A percentile compares a stretch with the other conserved stretches of the same genome.
Conservation (phyloP, 1,140 invertebrate genomes). For the Megathymus violae region DNA sequence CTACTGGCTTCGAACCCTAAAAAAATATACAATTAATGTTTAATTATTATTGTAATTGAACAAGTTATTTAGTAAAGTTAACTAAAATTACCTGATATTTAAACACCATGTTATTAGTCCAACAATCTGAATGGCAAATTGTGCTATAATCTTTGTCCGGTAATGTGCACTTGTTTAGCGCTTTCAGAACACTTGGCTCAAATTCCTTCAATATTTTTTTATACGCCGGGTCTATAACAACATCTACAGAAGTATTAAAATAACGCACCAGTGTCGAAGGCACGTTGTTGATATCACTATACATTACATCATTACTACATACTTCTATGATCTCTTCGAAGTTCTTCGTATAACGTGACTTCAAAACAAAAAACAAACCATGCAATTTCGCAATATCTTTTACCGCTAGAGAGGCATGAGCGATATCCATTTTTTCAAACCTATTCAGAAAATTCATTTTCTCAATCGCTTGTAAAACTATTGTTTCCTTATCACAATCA, state of each 20-base stretch:
- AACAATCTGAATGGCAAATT: constrained; percentile 70
- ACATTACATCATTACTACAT: constrained; percentile 57
- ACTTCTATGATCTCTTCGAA: constrained; percentile 53
- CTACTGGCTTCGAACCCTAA: constrained; percentile 58
- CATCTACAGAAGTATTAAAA: constrained; percentile 59
- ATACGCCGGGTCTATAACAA: constrained; percentile 45
- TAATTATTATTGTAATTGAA: background rate
- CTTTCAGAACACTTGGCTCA: constrained; percentile 44
- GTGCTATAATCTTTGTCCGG: constrained; percentile 49
- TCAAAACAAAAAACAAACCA: constrained; percentile 63
- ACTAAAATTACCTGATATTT: constrained; percentile 56
- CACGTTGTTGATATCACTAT: constrained; percentile 47
- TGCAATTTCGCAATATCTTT: constrained; percentile 73
- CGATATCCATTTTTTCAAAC: constrained; percentile 54
- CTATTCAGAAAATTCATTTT: constrained; percentile 47
- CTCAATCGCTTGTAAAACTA: constrained; percentile 41
- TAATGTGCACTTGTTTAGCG: constrained; percentile 54
- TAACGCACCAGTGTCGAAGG: constrained; percentile 54
- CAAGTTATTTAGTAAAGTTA: constrained; percentile 2
- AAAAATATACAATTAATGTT: constrained; percentile 40
- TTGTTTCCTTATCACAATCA: constrained; percentile 57
- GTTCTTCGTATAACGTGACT: constrained; percentile 47
- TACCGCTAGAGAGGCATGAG: constrained; percentile 58
- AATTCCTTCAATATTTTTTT: constrained; percentile 51
- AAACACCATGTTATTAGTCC: constrained; percentile 66